phyloP scores from a whole-genome alignment of 64 coral and sea anemone genomes.

The Orbicella faveolata region DNA sequence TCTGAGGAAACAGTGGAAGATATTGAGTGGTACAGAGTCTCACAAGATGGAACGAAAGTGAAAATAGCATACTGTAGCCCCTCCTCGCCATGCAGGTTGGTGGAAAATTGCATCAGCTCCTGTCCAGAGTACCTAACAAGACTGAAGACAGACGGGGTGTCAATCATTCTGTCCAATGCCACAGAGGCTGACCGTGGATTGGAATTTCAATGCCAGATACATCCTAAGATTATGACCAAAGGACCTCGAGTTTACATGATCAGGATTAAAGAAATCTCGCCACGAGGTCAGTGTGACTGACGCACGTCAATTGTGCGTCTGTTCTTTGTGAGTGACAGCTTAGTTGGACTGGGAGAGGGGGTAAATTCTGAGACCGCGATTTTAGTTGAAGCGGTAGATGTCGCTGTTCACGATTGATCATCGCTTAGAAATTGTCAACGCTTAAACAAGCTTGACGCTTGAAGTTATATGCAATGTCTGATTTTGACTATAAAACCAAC shows the following conservation, averaged over 20 bases:
- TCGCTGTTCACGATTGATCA: too few relatives aligned
- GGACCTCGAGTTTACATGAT: background rate
- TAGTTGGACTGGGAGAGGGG: too few relatives aligned
- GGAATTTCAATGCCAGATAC: background rate
- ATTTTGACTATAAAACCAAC: background rate
- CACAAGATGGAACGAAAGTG: background rate
- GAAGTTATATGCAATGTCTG: too few relatives aligned
- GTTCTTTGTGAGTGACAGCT: too few relatives aligned
- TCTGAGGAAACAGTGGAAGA: background rate
- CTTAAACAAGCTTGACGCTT: too few relatives aligned
- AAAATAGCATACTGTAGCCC: background rate
- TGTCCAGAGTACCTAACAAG: background rate
- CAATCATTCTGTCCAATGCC: background rate
- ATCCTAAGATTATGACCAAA: too few relatives aligned
- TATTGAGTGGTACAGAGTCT: slow-evolving; percentile 1
- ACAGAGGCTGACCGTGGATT: background rate
- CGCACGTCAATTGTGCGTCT: too few relatives aligned
- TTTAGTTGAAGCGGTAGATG: too few relatives aligned
- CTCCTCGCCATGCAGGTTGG: background rate
- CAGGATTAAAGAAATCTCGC: background rate
- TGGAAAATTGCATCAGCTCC: background rate
- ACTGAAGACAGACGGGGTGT: background rate
- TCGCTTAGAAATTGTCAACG: too few relatives aligned
- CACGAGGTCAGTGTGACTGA: background rate
- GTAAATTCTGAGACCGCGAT: too few relatives aligned